A percentile compares a stretch with the other conserved stretches of the same genome.
Conservation (phyloP, 1,140 invertebrate species). For the Argopecten irradians region DNA sequence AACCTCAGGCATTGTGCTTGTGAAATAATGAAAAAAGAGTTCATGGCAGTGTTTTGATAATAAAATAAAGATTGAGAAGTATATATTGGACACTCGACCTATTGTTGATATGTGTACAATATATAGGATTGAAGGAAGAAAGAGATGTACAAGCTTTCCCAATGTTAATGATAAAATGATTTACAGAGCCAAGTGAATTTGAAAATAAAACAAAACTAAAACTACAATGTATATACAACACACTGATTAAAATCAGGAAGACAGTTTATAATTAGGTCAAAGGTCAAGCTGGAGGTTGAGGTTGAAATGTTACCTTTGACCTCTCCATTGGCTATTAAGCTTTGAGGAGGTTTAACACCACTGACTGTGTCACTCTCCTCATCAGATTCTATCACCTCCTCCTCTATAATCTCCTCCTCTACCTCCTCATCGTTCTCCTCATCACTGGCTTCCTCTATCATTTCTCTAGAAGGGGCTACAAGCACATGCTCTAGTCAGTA, state of each 20-base stretch:
- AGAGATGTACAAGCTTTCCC: background rate
- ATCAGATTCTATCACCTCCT: background rate
- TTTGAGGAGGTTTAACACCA: constrained; percentile 16
- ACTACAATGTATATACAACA: background rate
- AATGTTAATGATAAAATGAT: background rate
- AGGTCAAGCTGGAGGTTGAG: constrained; percentile 14
- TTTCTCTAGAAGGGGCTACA: background rate
- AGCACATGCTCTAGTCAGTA: constrained; percentile 7
- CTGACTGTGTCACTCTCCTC: background rate
- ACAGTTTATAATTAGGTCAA: background rate
- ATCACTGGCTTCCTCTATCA: background rate
- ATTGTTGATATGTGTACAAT: too few species aligned
- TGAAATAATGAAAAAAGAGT: too few species aligned
- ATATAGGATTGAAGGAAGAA: background rate
- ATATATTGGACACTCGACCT: too few species aligned
- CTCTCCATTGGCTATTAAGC: background rate
- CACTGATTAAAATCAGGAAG: background rate
- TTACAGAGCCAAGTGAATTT: background rate
- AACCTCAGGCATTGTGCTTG: background rate
- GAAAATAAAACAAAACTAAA: background rate
- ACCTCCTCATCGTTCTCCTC: background rate
- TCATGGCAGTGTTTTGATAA: too few species aligned
- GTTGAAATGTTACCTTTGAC: constrained; percentile 10
- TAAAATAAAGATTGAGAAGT: too few species aligned
- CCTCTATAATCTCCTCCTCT: background rate